A percentile compares a stretch with the other conserved stretches of the same genome.
These are phyloP conservation scores for Hydrozoanthus tunicans DNA, from an alignment of 64 coral and sea anemone genomes.

Conservation along the genomic window DNA sequence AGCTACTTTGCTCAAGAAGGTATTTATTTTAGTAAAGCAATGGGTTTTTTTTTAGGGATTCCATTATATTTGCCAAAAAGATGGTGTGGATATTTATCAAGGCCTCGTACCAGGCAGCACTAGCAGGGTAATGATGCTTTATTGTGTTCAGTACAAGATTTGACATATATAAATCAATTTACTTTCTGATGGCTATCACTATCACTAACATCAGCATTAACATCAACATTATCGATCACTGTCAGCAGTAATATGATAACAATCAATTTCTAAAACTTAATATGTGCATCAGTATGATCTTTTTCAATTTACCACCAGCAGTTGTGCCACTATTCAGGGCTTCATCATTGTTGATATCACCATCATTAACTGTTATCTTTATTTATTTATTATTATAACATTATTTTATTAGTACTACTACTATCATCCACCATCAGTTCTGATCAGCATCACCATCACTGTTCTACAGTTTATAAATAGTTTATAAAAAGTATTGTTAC, in stretches of 20 bases:
- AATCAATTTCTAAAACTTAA: too few relatives aligned
- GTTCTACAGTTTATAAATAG: not conserved
- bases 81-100: constrained; percentile 93
- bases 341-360: not conserved
- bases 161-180: not conserved
- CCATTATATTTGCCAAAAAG: constrained; percentile 84
- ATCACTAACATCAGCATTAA: not conserved
- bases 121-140: constrained; percentile 29
- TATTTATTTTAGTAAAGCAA: not conserved
- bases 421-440: not conserved
- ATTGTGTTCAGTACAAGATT: too few relatives aligned
- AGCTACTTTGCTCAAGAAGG: not conserved
- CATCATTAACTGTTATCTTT: not conserved
- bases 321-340: not conserved
- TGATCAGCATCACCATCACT: not conserved
- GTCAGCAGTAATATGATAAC: too few relatives aligned
- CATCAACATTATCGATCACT: not conserved
- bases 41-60: constrained; percentile 65
- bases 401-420: not conserved
- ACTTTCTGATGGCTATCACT: not conserved
- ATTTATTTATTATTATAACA: not conserved
- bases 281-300: not conserved
- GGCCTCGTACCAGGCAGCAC: constrained; percentile 77
- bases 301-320: not conserved
- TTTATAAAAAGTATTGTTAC: not conserved